phyloP scores from a whole-genome alignment of 2,113 vertebrate species.

The Hymenochirus boettgeri region DNA sequence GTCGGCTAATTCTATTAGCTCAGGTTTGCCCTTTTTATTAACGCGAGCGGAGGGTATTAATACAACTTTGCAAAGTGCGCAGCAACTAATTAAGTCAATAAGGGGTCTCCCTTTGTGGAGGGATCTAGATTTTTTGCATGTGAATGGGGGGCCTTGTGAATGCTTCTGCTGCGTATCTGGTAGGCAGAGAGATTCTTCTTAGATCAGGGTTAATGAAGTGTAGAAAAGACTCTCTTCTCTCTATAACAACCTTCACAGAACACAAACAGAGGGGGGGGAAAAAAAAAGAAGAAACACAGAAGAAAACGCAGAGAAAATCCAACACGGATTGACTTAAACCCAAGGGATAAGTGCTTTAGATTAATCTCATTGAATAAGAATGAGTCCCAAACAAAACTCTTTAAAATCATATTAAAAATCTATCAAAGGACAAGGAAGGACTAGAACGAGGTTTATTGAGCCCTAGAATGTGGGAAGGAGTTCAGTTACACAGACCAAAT shows the following conservation, averaged over 20 bases:
- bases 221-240: constrained; percentile 79
- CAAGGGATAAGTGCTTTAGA: constrained; percentile 95
- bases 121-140: constrained; percentile 76
- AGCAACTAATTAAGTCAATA: constrained; percentile 70
- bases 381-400: constrained; percentile 83
- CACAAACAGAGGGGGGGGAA: constrained; percentile 5
- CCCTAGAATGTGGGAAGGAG: constrained; percentile 51
- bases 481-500: constrained; percentile 63
- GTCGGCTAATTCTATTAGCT: constrained; percentile 35
- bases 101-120: constrained; percentile 62
- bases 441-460: constrained; percentile 64
- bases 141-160: constrained; percentile 83
- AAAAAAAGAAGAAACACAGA: constrained; percentile 36
- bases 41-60: constrained; percentile 47
- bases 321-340: constrained; percentile 85
- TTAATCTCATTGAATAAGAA: constrained; percentile 96
- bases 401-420: constrained; percentile 96
- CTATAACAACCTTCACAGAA: constrained; percentile 83
- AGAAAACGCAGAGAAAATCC: constrained; percentile 68
- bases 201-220: constrained; percentile 98
- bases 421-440: constrained; percentile 88
- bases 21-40: constrained; percentile 17
- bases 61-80: constrained; percentile 71
- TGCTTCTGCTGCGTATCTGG: constrained; percentile 67
- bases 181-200: constrained; percentile 68